A percentile compares a stretch with the other conserved stretches of the same genome.
phyloP scores from a whole-genome alignment of 2,113 vertebrate genomes.

The Onychostoma macrolepis region DNA sequence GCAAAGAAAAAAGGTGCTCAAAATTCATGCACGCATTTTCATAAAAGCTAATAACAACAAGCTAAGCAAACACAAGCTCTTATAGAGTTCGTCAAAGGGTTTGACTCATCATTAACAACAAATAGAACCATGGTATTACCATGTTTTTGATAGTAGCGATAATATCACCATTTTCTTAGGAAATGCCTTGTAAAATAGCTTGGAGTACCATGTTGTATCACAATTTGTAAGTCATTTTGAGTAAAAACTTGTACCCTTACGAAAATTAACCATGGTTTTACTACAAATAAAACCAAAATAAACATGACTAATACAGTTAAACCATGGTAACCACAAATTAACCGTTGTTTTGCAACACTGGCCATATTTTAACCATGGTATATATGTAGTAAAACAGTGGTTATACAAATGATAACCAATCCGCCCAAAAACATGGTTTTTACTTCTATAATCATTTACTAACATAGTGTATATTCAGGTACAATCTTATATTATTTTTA shows the following conservation, averaged over 20 bases:
- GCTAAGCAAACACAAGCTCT: not conserved
- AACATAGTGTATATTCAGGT: not conserved
- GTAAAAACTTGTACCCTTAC: not conserved
- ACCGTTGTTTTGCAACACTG: too few relatives aligned
- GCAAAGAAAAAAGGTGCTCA: not conserved
- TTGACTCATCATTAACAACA: not conserved
- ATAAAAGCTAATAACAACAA: not conserved
- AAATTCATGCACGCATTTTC: conserved; percentile 3
- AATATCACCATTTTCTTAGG: not conserved
- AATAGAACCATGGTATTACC: not conserved
- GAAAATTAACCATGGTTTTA: too few relatives aligned
- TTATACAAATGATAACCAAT: too few relatives aligned
- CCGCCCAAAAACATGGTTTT: not conserved
- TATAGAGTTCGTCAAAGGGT: not conserved
- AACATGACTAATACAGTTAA: too few relatives aligned
- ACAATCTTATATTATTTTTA: not conserved
- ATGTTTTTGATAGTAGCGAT: not conserved
- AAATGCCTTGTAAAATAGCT: not conserved
- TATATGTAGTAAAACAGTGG: too few relatives aligned
- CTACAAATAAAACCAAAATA: too few relatives aligned
- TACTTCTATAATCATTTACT: not conserved
- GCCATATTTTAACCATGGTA: too few relatives aligned
- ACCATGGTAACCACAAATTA: too few relatives aligned
- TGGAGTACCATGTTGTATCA: not conserved
- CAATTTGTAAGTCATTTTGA: not conserved